These are phyloP conservation scores for Macquaria ambigua DNA, from an alignment of 2,113 vertebrate genomes.

Conservation along the genomic window DNA sequence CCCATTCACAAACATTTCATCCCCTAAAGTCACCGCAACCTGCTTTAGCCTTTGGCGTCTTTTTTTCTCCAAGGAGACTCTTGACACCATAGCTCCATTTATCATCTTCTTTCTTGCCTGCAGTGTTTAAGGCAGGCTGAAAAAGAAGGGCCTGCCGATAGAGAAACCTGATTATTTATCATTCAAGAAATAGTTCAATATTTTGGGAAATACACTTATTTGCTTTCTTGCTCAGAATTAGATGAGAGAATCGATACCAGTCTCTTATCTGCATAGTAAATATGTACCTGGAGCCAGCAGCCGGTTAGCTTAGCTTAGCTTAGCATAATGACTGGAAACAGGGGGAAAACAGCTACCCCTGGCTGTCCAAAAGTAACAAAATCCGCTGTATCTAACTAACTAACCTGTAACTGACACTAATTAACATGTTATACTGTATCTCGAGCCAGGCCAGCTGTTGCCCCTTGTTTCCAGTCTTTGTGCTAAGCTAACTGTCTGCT, in stretches of 20 bases:
- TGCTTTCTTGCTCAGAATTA: not conserved
- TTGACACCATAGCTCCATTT: not conserved
- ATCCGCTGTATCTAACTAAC: not conserved
- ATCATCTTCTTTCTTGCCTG: too few species aligned
- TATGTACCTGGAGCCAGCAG: too few species aligned
- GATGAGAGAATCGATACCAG: too few species aligned
- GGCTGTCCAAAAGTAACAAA: not conserved
- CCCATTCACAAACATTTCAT: not conserved
- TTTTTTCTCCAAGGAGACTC: not conserved
- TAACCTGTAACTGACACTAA: not conserved
- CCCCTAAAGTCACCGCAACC: not conserved
- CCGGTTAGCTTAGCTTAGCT: not conserved
- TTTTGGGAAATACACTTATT: not conserved
- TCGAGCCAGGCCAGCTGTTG: not conserved
- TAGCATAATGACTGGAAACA: not conserved
- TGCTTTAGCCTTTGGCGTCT: not conserved
- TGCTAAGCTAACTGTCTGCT: too few species aligned
- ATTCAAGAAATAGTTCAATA: not conserved
- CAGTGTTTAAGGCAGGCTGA: not conserved
- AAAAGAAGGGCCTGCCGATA: not conserved
- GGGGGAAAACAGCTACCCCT: not conserved
- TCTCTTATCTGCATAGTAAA: not conserved
- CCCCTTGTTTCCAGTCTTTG: not conserved
- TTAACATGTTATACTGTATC: not conserved
- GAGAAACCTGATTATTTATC: not conserved